These are phyloP conservation scores for Scophthalmus maximus DNA, from an alignment of 2,113 vertebrate species.

Conservation along the genomic window DNA sequence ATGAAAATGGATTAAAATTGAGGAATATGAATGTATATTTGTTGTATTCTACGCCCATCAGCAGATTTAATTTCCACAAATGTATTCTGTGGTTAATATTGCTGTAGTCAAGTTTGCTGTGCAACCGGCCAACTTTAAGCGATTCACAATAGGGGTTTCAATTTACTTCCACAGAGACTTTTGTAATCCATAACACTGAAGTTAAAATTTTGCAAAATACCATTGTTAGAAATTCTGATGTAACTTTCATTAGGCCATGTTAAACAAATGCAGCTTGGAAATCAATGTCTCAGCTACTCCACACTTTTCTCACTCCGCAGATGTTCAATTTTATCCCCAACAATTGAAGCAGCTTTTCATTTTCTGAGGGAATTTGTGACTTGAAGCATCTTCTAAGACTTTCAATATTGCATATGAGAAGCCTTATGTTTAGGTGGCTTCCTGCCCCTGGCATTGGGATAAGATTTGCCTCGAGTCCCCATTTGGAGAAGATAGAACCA, in stretches of 20 bases:
- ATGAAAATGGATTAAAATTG: background rate
- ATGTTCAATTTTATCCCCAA: background rate
- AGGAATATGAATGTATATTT: background rate
- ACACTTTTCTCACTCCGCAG: background rate
- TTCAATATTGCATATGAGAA: no score
- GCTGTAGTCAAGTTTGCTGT: background rate
- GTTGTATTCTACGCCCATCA: background rate
- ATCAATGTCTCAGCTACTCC: background rate
- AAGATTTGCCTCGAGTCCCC: no score
- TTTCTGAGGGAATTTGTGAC: no score
- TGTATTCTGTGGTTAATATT: background rate
- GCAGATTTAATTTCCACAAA: background rate
- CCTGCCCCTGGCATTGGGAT: no score
- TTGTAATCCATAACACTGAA: background rate
- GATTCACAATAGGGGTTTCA: background rate
- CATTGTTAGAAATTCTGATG: no score
- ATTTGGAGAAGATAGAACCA: no score
- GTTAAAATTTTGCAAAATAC: background rate
- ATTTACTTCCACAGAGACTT: background rate
- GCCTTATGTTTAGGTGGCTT: no score
- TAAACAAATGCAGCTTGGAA: background rate
- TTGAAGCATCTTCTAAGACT: no score
- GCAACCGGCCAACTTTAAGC: no score
- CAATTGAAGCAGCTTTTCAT: background rate
- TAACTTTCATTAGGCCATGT: no score